Conservation (phyloP, 1,140 invertebrate genomes). For the Paracyclopina nana region DNA sequence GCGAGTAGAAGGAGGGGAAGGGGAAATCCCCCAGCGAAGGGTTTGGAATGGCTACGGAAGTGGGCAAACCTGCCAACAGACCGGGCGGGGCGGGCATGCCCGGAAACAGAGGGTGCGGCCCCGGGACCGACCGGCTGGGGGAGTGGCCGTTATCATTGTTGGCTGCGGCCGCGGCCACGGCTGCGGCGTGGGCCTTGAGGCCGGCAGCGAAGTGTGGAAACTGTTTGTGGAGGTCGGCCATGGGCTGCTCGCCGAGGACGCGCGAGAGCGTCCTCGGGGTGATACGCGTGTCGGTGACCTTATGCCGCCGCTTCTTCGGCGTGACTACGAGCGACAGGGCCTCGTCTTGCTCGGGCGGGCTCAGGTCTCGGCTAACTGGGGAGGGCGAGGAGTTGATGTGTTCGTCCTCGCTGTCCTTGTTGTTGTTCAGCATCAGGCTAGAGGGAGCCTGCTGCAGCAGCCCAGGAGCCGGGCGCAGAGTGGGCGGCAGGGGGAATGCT, state of each 20-base stretch:
- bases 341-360: constrained; percentile 51
- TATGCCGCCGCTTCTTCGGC: constrained; percentile 86
- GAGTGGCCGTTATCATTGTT: constrained; percentile 52
- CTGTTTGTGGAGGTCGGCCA: constrained; percentile 27
- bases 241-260: constrained; percentile 43
- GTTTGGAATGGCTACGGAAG: constrained; percentile 85
- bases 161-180: constrained; percentile 18
- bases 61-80: constrained; percentile 65
- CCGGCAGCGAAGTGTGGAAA: constrained; percentile 19
- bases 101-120: constrained; percentile 77
- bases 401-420: constrained; percentile 17
- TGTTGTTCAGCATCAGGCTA: constrained; percentile 21
- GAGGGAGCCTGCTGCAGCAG: constrained; percentile 30
- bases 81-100: constrained; percentile 54
- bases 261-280: constrained; percentile 71
- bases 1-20: constrained; percentile 43
- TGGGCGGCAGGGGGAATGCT: neutral
- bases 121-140: constrained; percentile 66
- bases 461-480: constrained; percentile 20
- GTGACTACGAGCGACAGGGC: constrained; percentile 73
- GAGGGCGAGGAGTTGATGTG: constrained; percentile 14
- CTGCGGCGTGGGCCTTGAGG: constrained; percentile 19
- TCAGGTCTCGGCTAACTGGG: constrained; percentile 16
- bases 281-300: constrained; percentile 84
- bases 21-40: constrained; percentile 82